phyloP scores from a whole-genome alignment of 2,113 vertebrate genomes.

The Stigmatopora argus region DNA sequence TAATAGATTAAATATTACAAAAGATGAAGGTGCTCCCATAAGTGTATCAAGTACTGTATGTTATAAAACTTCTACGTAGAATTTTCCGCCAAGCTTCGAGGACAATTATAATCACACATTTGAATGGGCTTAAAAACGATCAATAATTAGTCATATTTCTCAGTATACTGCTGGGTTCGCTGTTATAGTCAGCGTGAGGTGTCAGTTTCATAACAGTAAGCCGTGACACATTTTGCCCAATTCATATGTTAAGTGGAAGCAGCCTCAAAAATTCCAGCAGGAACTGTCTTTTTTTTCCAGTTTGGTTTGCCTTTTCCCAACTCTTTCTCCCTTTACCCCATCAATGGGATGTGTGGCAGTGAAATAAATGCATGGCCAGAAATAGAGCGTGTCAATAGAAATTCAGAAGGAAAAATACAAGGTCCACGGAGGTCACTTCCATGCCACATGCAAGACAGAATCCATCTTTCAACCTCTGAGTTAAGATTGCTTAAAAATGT shows the following conservation, averaged over 20 bases:
- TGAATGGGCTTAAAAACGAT: conserved; percentile 5
- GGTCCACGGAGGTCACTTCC: conserved; percentile 9
- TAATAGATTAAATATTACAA: neutral
- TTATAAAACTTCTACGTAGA: too few relatives aligned
- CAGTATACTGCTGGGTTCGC: neutral
- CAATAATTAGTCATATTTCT: neutral
- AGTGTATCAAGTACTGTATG: too few relatives aligned
- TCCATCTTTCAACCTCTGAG: neutral
- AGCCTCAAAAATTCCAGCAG: neutral
- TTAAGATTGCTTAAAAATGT: neutral
- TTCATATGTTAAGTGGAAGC: conserved; percentile 9
- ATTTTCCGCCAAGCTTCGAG: neutral
- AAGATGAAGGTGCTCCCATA: too few relatives aligned
- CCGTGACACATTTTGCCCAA: neutral
- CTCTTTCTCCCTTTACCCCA: neutral
- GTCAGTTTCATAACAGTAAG: neutral
- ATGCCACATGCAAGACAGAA: conserved; percentile 5
- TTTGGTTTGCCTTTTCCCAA: neutral
- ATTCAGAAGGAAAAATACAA: conserved; percentile 5
- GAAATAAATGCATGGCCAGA: conserved; percentile 3
- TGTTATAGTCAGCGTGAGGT: neutral
- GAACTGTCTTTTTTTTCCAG: neutral
- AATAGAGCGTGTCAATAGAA: neutral
- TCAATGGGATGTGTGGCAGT: neutral
- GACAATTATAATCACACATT: conserved; percentile 8